Evolutionary conservation across 2,797 vertebrate species (phyloP), one percentile per base, ranked within the genome.

Genomic region (Syncerus caffer): DNA sequence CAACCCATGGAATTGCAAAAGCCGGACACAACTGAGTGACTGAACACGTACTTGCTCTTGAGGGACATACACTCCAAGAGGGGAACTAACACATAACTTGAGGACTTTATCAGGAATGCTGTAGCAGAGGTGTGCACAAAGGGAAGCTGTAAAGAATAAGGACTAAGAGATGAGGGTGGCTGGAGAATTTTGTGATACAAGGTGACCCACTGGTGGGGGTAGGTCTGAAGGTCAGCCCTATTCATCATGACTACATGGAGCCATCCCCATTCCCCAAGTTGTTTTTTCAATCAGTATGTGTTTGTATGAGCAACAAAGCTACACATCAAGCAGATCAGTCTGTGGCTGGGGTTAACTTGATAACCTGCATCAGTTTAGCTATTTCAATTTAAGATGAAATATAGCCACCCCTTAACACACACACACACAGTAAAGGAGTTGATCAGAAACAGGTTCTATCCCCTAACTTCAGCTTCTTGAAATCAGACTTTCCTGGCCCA

Each of bases 361-460:
- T 78, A 96, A 14, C 50, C 34, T 93, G 55, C 55, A 89, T 95
- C 51, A 62, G n/a, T 92, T 97, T 93, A 88, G 82, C 34, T 87
- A 16, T 64, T 93, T 96, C 38, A 57, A 64, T 90, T 93, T 90
- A 95, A 93, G 55, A 79, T 92, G 31, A 95, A 94, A 87, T 93
- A 74, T 60, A 95, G 6, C 29, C 2, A 93, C 25, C 78, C 10
- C 14, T 92, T 95, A 96, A 97, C 93, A 67, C 13, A 57, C 19
- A 71, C 34, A 71, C 64, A n/a, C 60, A 62, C 60, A 84, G 2
- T 85, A 14, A 50, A 38, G 17, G 9, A 4, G 7, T 50, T 95
- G 25, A 17, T 92, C 80, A 71, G 60, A 96, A 42, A 47, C 51
- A 31, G n/a, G 34, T 85, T 13, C 45, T 80, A 55, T 80, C 25